Conservation (phyloP, 2,888 invertebrate species). For the Apamea crenata region DNA sequence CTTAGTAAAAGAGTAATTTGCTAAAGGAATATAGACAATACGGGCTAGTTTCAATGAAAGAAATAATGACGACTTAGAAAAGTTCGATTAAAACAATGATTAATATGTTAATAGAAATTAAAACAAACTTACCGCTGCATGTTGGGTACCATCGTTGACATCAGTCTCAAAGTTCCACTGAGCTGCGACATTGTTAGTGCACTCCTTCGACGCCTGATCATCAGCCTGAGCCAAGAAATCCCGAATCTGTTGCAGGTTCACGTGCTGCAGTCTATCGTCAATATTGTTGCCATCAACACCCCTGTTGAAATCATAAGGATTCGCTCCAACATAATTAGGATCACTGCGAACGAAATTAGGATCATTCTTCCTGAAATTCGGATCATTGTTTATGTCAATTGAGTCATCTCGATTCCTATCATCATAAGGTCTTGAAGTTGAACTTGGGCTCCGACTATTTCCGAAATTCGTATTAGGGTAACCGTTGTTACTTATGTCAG, state of each 20-base stretch:
- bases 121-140: constrained; percentile 93
- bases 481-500: constrained; percentile 87
- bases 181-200: constrained; percentile 95
- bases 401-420: constrained; percentile 84
- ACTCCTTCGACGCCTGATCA: constrained; percentile 94
- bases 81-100: not conserved
- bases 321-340: constrained; percentile 84
- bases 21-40: not conserved
- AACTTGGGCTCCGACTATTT: constrained; percentile 78
- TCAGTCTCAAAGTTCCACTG: constrained; percentile 97
- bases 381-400: constrained; percentile 87
- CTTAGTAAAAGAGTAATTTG: not conserved
- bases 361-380: constrained; percentile 87
- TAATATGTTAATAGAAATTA: not conserved
- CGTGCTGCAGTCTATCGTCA: constrained; percentile 85
- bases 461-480: constrained; percentile 82
- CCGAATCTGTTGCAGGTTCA: constrained; percentile 86
- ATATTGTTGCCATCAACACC: constrained; percentile 81
- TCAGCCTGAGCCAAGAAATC: constrained; percentile 93
- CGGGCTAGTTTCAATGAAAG: not conserved
- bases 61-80: not conserved
- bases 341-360: constrained; percentile 88
- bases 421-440: constrained; percentile 75
- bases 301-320: constrained; percentile 85
- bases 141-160: constrained; percentile 95